Conservation (phyloP, 2,113 vertebrate species). For the Amphilophus citrinellus region DNA sequence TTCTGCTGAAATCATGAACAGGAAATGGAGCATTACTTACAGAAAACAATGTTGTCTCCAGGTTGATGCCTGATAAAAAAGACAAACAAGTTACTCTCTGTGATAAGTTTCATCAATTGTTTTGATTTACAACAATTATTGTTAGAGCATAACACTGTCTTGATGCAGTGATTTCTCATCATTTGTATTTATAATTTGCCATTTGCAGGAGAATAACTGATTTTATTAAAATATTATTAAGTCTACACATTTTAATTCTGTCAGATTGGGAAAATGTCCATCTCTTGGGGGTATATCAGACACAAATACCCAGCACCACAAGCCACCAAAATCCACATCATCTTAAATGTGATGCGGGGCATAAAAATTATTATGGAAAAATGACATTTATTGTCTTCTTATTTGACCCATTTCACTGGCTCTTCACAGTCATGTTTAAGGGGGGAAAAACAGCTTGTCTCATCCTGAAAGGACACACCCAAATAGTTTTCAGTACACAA, state of each 20-base stretch:
- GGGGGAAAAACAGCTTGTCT: not conserved
- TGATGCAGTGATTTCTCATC: not conserved
- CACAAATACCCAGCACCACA: not conserved
- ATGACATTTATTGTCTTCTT: too few species aligned
- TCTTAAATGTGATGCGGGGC: too few species aligned
- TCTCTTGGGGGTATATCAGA: not conserved
- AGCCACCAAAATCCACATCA: not conserved
- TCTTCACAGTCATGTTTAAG: not conserved
- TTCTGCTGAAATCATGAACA: not conserved
- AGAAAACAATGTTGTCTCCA: rapidly evolving
- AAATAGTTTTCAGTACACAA: not conserved
- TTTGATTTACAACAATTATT: not conserved
- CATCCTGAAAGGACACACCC: slow-evolving; percentile 3
- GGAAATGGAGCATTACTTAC: slow-evolving; percentile 46
- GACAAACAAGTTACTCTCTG: not conserved
- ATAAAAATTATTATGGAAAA: too few species aligned
- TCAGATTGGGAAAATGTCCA: too few species aligned
- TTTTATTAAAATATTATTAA: not conserved
- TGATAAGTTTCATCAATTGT: not conserved
- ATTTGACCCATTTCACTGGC: not conserved
- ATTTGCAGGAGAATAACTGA: not conserved
- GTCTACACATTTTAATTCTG: not conserved
- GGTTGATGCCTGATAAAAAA: slow-evolving; percentile 28
- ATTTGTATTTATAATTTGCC: not conserved
- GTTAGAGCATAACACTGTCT: not conserved